phyloP scores from a whole-genome alignment of 2,113 vertebrate genomes.

The Cavia porcellus region DNA sequence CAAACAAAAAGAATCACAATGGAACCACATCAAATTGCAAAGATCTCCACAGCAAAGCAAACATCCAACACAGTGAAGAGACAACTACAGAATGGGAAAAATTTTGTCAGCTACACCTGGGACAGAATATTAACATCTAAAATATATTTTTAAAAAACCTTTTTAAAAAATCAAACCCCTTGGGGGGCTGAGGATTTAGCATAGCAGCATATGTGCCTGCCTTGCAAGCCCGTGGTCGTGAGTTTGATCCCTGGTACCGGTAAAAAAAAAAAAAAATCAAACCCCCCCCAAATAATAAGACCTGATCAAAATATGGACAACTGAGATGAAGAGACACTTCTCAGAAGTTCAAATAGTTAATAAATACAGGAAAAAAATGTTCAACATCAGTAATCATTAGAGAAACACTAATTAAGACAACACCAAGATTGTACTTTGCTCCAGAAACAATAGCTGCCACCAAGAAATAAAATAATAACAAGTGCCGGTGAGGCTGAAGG shows the following conservation, averaged over 20 bases:
- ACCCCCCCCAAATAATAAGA: neutral
- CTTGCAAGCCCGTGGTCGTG: too few relatives aligned
- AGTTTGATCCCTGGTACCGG: too few relatives aligned
- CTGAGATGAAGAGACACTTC: neutral
- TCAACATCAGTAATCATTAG: neutral
- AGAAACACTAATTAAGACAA: neutral
- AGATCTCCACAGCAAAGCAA: neutral
- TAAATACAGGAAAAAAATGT: neutral
- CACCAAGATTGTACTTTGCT: neutral
- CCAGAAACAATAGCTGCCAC: neutral
- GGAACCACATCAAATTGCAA: neutral
- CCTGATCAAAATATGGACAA: neutral
- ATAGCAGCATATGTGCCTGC: too few relatives aligned
- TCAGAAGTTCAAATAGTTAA: neutral
- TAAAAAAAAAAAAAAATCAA: too few relatives aligned
- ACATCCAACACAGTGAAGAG: neutral
- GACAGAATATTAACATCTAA: neutral
- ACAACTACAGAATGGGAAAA: neutral
- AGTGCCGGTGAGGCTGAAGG: neutral
- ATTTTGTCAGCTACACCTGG: neutral
- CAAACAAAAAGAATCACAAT: neutral
- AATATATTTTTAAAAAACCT: neutral
- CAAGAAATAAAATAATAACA: neutral
- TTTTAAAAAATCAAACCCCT: too few relatives aligned
- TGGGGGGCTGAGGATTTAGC: too few relatives aligned